Base-by-base conservation (phyloP, 1,140 invertebrate genomes). In the Apis florea region DNA sequence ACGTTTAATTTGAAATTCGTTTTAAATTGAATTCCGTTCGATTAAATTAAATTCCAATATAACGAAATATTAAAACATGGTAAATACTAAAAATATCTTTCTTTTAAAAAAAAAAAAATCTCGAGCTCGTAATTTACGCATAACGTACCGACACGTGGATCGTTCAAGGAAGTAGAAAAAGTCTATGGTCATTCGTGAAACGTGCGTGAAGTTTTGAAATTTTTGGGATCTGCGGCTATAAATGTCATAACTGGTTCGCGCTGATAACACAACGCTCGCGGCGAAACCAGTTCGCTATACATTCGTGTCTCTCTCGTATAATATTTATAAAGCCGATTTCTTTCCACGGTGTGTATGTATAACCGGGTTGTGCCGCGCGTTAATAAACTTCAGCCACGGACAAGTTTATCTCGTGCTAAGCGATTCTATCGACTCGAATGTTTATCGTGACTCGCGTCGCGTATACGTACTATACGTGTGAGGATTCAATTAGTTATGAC, bases 271-370 rank as follows among this genome's bases (percentile, higher is more conserved):
- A 53, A 71, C 53, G 53, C 54, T 63, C 68, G 17, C 77, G 51
- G 77, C n/a, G 63, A 24, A 81, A 81, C 79, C 79, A 68, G 79
- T 79, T 79, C 77, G 67, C 66, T 24, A 49, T 4, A 54, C 69
- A 72, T 26, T 58, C 77, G 69, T 64, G 51, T 64, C 68, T 51
- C 53, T 67, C 70, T 31, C 53, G 61, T 67, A 75, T 58, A 75
- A 81, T 68, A 81, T 81, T 81, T 81, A 75, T 81, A 81, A 58
- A 66, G 71, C 21, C 63, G 71, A 81, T 75, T 81, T 67, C 71
- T 75, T 81, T 67, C 53, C 26, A 11, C 31, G 31, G 13, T 49
- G 24, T 24, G 59, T 67, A 53, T 49, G 24, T 24, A 51, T 67
- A 53, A 47, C 68, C n/a, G 54, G 26, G 67, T n/a, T 58, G 77